Evolutionary conservation across 1,140 invertebrate species (phyloP), one percentile per base, ranked within the genome.

Genomic region (Anthonomus grandis): DNA sequence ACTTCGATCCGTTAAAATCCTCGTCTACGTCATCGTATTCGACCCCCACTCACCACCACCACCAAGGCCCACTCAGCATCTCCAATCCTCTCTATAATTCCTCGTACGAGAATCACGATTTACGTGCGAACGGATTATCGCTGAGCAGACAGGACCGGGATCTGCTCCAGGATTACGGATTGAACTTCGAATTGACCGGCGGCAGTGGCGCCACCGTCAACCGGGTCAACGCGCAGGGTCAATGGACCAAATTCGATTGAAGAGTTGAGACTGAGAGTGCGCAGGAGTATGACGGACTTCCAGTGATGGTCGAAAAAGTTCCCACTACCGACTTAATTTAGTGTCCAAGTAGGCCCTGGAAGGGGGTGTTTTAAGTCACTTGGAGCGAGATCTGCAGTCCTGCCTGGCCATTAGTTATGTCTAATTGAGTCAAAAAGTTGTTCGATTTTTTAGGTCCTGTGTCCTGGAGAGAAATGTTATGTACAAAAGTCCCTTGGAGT

Each of bases 1-100:
- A 83, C 54, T 83, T 84, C 59, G 82, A 84, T 67, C 82, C 82
- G 5, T 63, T 84, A 51, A 70, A 79, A 51, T 74, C 77, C 4
- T 57, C 64, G 1, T 57, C 64, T 0, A 37, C 52, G 15, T 56
- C 59, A 22, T 62, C 65, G 10, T 54, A 55, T 51, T 66, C 57
- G 1, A 54, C 56, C 6, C 59, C 51, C 9, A 36, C 50, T 4
- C 25, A 48, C 22, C 54, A 59, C 49, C 44, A 23, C 17, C 25
- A 59, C 27, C 38, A 57, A 12, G 54, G 63, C 22, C 71, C 70
- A 10, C 19, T 71, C 45, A 69, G 65, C 39, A 55, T 74, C 34
- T 65, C 67, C 12, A 74, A 74, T 56, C 72, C 72, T 2, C 44
- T 72, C 13, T 74, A 74, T 44, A 59, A 47, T 36, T 59, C 57